Evolutionary conservation across 2,113 vertebrate species (phyloP).

Genomic region (Pelusios castaneus): DNA sequence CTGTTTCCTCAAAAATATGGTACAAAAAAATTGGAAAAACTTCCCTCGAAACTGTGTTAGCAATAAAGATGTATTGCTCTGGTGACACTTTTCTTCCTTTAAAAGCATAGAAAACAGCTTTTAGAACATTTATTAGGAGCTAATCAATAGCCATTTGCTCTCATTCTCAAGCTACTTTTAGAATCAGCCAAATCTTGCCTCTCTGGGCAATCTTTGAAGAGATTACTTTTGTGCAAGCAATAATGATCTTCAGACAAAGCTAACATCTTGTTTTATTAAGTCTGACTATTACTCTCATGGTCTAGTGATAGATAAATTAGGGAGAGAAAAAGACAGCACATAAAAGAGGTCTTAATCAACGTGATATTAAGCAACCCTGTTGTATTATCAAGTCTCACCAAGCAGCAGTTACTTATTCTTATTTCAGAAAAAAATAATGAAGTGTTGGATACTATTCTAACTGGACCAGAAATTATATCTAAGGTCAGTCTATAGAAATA

Average conservation of each 20-base stretch:
- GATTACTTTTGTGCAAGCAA: slow-evolving; percentile 4
- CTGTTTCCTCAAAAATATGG: neutral
- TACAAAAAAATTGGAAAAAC: neutral
- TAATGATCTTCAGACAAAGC: slow-evolving; percentile 41
- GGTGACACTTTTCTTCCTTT: slow-evolving; percentile 24
- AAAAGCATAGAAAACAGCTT: slow-evolving; percentile 59
- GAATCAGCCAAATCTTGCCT: slow-evolving; percentile 32
- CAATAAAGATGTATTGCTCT: neutral
- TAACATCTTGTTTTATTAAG: slow-evolving; percentile 30
- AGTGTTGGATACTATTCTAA: slow-evolving; percentile 33
- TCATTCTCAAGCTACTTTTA: slow-evolving; percentile 57
- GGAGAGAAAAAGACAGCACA: neutral
- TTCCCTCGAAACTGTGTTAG: neutral
- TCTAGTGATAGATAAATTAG: neutral
- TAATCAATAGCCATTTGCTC: slow-evolving; percentile 58
- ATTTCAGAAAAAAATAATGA: neutral
- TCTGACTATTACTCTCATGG: neutral
- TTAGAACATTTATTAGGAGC: slow-evolving; percentile 32
- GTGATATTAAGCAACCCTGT: neutral
- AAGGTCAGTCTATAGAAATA: neutral
- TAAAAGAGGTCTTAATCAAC: neutral
- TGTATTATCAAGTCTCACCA: neutral
- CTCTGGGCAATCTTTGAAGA: slow-evolving; percentile 39
- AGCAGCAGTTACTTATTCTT: neutral
- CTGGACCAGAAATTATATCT: slow-evolving; percentile 51